Percentiles rank a stretch among this genome's conserved stretches.
Evolutionary conservation across 2,888 invertebrate species (phyloP).

Genomic region (Nesidiocoris tenuis): DNA sequence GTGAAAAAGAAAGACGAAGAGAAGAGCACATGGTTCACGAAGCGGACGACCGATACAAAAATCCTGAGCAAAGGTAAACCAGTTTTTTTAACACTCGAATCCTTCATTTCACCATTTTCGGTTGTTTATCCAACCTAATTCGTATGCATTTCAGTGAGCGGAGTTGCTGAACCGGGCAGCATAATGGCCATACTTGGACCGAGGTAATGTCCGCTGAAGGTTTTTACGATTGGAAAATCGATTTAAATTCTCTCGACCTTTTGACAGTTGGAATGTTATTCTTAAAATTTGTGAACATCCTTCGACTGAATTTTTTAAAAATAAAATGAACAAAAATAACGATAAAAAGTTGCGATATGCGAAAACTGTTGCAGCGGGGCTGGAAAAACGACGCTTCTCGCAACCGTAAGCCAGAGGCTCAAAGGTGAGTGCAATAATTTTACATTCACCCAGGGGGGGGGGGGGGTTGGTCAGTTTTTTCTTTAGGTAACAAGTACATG

Average conservation of each 20-base stretch:
- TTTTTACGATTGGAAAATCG: slow-evolving; percentile 1
- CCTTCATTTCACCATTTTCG: no score
- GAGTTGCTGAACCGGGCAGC: slow-evolving; percentile 66
- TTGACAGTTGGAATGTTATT: no score
- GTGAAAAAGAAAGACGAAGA: slow-evolving; percentile 56
- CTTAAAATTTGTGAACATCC: no score
- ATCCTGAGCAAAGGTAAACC: slow-evolving; percentile 61
- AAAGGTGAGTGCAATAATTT: slow-evolving; percentile 57
- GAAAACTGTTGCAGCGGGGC: slow-evolving; percentile 72
- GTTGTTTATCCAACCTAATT: no score
- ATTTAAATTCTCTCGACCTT: no score
- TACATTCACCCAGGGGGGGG: background rate
- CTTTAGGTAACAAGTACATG: no score
- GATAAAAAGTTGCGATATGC: no score
- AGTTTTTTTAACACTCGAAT: background rate
- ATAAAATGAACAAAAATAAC: no score
- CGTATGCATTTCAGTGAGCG: slow-evolving; percentile 63
- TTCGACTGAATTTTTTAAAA: no score
- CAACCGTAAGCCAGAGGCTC: slow-evolving; percentile 70
- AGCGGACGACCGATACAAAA: slow-evolving; percentile 59
- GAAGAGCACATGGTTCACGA: slow-evolving; percentile 59
- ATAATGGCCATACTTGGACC: slow-evolving; percentile 74
- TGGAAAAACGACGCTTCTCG: slow-evolving; percentile 73
- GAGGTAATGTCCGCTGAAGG: slow-evolving; percentile 59
- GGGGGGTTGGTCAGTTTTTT: no score